A percentile compares a stretch with the other conserved stretches of the same genome.
These are phyloP conservation scores for Pseudachorutes palmiensis DNA, from an alignment of 1,140 invertebrate genomes.

Conservation along the genomic window DNA sequence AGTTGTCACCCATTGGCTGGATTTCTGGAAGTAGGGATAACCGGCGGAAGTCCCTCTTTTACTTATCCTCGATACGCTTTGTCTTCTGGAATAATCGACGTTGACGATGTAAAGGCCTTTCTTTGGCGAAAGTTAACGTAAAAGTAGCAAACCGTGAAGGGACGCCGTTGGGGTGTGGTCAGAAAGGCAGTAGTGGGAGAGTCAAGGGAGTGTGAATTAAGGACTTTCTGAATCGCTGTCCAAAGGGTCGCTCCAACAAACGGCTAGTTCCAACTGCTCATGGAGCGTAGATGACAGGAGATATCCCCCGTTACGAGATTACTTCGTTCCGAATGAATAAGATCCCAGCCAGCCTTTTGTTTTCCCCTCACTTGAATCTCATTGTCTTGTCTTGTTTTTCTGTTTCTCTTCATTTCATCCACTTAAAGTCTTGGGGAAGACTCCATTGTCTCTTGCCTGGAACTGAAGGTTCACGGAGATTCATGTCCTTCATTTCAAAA, in stretches of 20 bases:
- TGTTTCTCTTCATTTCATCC: constrained; percentile 8
- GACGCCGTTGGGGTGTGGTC: constrained; percentile 21
- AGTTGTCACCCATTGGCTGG: background rate
- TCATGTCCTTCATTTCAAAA: too few relatives aligned
- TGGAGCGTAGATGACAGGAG: background rate
- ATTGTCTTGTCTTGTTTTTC: constrained; percentile 5
- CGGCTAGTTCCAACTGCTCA: too few relatives aligned
- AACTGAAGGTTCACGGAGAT: background rate
- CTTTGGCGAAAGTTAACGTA: background rate
- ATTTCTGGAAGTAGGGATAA: background rate
- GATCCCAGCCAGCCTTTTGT: background rate
- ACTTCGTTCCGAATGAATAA: background rate
- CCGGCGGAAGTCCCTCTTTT: background rate
- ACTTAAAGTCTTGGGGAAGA: background rate
- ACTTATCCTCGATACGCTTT: background rate
- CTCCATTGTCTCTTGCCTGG: constrained; percentile 2
- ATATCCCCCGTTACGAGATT: background rate
- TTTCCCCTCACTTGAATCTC: constrained; percentile 8
- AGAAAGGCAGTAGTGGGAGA: background rate
- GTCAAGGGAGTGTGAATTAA: background rate
- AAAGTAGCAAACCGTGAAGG: constrained; percentile 28
- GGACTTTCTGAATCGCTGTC: background rate
- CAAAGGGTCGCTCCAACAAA: background rate
- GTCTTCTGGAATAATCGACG: too few relatives aligned
- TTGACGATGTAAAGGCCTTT: background rate